Evolutionary conservation across 2,888 invertebrate species (phyloP).

Genomic region (Hypomecis punctinalis): DNA sequence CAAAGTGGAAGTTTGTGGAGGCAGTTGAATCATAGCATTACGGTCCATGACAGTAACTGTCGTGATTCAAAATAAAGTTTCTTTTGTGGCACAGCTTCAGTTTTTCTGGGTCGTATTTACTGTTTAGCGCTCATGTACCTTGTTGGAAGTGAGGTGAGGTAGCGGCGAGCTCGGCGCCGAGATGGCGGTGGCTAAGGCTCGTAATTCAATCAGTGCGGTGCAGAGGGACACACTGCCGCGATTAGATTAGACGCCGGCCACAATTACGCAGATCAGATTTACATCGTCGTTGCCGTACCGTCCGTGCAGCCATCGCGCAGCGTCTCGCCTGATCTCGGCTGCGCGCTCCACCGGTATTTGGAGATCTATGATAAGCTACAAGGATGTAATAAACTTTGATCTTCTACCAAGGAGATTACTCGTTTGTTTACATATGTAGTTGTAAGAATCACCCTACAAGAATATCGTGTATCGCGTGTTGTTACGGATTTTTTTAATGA

Average conservation of each 20-base stretch:
- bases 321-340: slow-evolving; percentile 19
- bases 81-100: not conserved
- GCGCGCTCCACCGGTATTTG: slow-evolving; percentile 25
- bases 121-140: slow-evolving; percentile 6
- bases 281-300: slow-evolving; percentile 55
- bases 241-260: slow-evolving; percentile 82
- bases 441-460: too few species aligned
- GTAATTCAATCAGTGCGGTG: slow-evolving; percentile 78
- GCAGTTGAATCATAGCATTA: slow-evolving; percentile 35
- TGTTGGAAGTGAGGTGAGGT: slow-evolving; percentile 17
- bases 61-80: slow-evolving; percentile 22
- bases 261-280: slow-evolving; percentile 83
- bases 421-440: too few species aligned
- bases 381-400: too few species aligned
- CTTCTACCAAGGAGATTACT: too few species aligned
- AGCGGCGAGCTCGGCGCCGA: slow-evolving; percentile 29
- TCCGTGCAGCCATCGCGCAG: slow-evolving; percentile 3
- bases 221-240: slow-evolving; percentile 76
- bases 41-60: slow-evolving; percentile 28
- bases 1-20: slow-evolving; percentile 34
- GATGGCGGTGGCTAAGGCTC: slow-evolving; percentile 51
- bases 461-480: too few species aligned
- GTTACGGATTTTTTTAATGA: too few species aligned
- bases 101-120: not conserved
- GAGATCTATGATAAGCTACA: not conserved